Evolutionary conservation across 1,140 invertebrate species (phyloP), one percentile per base, ranked within the genome.

Genomic region (Drosophila sechellia): DNA sequence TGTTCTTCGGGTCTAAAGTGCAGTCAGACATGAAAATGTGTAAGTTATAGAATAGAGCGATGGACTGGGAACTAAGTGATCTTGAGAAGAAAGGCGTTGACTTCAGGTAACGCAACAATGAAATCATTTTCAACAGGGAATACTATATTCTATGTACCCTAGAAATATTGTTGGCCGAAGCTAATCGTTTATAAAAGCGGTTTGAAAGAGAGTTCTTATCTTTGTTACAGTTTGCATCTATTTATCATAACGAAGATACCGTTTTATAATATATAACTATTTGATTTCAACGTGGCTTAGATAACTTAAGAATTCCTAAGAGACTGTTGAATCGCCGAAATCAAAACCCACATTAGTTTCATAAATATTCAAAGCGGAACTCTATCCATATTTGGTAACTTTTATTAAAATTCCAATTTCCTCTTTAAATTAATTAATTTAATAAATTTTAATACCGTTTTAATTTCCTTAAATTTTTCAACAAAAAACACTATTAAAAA

Each of bases 11-110:
- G 46, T 43, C 40, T 48, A 48, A 65, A 76, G 65, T 68, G 66
- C 77, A 80, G 42, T 68, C 72, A 69, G 60, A 73, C 77, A 84
- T 84, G 54, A 81, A 65, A 60, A 39, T 68, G 43, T 49, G 34
- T 60, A 58, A 59, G 22, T 15, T 52, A 3, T 27, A 27, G 17
- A 40, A 50, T 66, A n/a, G 10, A 34, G 25, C 8, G 35, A 12
- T 22, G 50, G 40, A 46, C 37, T 70, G 66, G 66, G 66, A 69
- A 70, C 11, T 10, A 39, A 20, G 27, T 70, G 35, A 55, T 70
- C 50, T 70, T 69, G 43, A n/a, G 43, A 70, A 70, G 59, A 68
- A 64, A 70, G 12, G 13, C 45, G 37, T 69, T 39, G 48, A 35
- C 35, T 42, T 43, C 20, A 43, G 15, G 8, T 12, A 64, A 50